Evolutionary conservation across 2,113 vertebrate species (phyloP).

Genomic region (Rattus rattus): DNA sequence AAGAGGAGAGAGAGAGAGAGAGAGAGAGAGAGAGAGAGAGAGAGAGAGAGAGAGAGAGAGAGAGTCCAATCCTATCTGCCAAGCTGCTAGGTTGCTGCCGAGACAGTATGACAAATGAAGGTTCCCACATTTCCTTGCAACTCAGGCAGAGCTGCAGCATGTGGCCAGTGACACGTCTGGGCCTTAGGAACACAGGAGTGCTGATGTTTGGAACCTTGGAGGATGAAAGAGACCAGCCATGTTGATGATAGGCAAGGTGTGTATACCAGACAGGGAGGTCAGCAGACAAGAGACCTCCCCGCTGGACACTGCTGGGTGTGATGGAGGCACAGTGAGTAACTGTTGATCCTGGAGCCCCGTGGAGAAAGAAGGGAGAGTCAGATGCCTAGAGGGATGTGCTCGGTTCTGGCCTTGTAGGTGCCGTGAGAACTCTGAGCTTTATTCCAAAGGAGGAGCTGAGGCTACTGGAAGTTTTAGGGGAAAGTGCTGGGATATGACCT

Average conservation of each 20-base stretch:
- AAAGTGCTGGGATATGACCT: background rate
- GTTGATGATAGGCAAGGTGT: accelerated
- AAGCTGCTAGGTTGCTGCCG: background rate
- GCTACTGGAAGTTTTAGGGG: no score
- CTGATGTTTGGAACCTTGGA: accelerated
- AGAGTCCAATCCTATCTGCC: background rate
- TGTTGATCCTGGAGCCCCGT: accelerated
- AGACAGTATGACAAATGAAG: background rate
- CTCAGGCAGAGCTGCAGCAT: background rate
- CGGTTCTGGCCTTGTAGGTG: background rate
- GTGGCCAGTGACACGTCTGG: accelerated
- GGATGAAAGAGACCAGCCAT: accelerated
- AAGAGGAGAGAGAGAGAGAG: no score
- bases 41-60: background rate
- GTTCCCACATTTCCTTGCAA: background rate
- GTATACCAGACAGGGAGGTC: no score
- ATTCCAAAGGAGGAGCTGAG: background rate
- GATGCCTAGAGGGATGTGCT: background rate
- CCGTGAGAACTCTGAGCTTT: background rate
- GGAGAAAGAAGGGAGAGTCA: accelerated
- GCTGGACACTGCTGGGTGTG: accelerated
- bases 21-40: background rate
- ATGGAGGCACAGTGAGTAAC: background rate
- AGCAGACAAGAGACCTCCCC: accelerated
- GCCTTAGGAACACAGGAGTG: accelerated